Base-by-base conservation (phyloP, 2,797 vertebrate species). In the Neosilurus hyrtlii region DNA sequence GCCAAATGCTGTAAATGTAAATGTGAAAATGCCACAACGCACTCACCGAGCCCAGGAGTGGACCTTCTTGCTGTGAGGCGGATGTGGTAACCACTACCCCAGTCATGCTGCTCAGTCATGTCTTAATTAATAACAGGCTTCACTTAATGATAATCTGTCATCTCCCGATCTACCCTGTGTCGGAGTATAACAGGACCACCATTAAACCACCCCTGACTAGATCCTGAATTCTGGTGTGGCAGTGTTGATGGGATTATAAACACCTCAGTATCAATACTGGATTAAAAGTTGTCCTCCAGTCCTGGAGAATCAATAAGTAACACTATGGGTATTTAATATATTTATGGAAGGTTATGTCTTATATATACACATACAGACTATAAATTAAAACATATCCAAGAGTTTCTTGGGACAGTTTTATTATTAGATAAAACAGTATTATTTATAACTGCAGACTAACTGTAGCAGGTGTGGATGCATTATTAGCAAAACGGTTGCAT, bases 401-500 rank as follows among this genome's bases (percentile, higher is more conserved):
- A 20, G n/a, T 43, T 59, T 62, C 24, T 49, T 26, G 14, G 71
- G 71, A 54, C 35, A 61, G 12, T 62, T 61, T 16, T 49, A 43
- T 77, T 24, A 49, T 62, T 61, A 49, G 57, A 1, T 49, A 49
- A 62, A 77, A 24, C 43, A 62, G 9, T 35, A 22, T 30, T 22
- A 3, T 59, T 75, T 20, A 22, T 22, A 62, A 24, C 35, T 24
- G 22, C 20, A 26, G 75, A 59, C 63, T 52, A 43, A 59, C 26
- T 56, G 1, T 56, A 57, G 15, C 14, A 18, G 61, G 24, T 76
- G 75, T 80, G n/a, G 49, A 54, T 6, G 12, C 26, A 71, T 65
- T 78, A 65, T 82, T 22, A 37, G 65, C 26, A 73, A 82, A 79
- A 74, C 24, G 5, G 26, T 68, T 63, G 56, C 67, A 70, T 30